Evolutionary conservation across 2,888 invertebrate species (phyloP).

Genomic region (Campoletis raptor): DNA sequence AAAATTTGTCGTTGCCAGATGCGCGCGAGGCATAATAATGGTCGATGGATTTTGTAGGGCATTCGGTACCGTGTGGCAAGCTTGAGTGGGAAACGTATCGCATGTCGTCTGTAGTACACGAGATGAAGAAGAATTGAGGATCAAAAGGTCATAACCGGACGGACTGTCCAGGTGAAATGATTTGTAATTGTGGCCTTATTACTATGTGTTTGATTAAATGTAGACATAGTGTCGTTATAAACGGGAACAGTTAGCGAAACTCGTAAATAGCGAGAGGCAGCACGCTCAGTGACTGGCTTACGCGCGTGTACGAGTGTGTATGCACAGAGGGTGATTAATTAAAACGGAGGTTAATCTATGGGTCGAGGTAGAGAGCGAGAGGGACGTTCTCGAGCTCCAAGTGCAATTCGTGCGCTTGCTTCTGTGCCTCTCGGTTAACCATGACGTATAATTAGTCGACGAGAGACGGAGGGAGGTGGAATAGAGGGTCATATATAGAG

Average conservation of each 20-base stretch:
- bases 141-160: conserved; percentile 4
- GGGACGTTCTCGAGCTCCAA: conserved; percentile 71
- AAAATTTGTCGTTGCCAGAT: conserved; percentile 27
- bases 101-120: not conserved
- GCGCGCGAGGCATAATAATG: conserved; percentile 25
- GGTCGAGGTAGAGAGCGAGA: conserved; percentile 71
- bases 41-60: conserved; percentile 18
- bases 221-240: conserved; percentile 28
- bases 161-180: not conserved
- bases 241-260: conserved; percentile 49
- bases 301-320: conserved; percentile 25
- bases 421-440: conserved; percentile 75
- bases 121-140: not conserved
- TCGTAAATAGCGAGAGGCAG: conserved; percentile 50
- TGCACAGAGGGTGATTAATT: conserved; percentile 79
- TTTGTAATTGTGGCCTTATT: not conserved
- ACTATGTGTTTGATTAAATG: not conserved
- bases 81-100: not conserved
- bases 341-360: conserved; percentile 81
- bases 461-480: conserved; percentile 25
- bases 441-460: conserved; percentile 72
- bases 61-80: not conserved
- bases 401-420: conserved; percentile 74
- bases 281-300: conserved; percentile 44
- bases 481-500: not conserved